phyloP scores from a whole-genome alignment of 2,888 invertebrate species.

The Orthosia gothica region DNA sequence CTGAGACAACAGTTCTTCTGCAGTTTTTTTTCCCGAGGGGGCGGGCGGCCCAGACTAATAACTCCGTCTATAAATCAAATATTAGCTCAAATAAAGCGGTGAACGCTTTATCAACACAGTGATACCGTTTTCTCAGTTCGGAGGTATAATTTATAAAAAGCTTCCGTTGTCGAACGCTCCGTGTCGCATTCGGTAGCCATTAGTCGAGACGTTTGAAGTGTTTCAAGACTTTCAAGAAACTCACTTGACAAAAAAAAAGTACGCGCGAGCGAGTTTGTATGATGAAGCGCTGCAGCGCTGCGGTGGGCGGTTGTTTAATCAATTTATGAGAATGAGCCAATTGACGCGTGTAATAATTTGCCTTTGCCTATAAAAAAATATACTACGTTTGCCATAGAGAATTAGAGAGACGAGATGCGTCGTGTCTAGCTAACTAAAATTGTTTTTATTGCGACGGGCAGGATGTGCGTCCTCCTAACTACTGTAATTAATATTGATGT shows the following conservation, averaged over 20 bases:
- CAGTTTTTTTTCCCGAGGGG: slow-evolving; percentile 64
- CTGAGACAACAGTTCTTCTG: slow-evolving; percentile 57
- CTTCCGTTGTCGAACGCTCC: slow-evolving; percentile 70
- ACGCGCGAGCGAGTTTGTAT: slow-evolving; percentile 37
- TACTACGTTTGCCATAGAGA: slow-evolving; percentile 11
- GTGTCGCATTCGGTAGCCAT: slow-evolving; percentile 68
- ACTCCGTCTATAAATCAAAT: slow-evolving; percentile 82
- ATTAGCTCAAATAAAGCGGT: slow-evolving; percentile 80
- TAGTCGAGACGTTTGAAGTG: slow-evolving; percentile 65
- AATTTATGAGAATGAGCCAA: slow-evolving; percentile 63
- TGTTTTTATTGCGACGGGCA: slow-evolving; percentile 38
- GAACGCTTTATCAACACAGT: slow-evolving; percentile 74
- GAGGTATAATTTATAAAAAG: slow-evolving; percentile 70
- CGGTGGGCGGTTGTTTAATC: slow-evolving; percentile 48
- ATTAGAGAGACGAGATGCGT: slow-evolving; percentile 25
- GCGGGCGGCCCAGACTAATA: slow-evolving; percentile 70
- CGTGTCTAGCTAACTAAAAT: slow-evolving; percentile 1
- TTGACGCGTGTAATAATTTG: slow-evolving; percentile 58
- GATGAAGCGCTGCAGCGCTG: slow-evolving; percentile 57
- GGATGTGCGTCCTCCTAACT: slow-evolving; percentile 50
- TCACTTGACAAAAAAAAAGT: slow-evolving; percentile 66
- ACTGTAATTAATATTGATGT: slow-evolving; percentile 53
- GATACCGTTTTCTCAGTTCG: slow-evolving; percentile 70
- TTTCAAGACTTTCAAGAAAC: slow-evolving; percentile 70
- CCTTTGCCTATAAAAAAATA: slow-evolving; percentile 33